Conservation (phyloP, 2,888 invertebrate species). For the Epirrita christyi region DNA sequence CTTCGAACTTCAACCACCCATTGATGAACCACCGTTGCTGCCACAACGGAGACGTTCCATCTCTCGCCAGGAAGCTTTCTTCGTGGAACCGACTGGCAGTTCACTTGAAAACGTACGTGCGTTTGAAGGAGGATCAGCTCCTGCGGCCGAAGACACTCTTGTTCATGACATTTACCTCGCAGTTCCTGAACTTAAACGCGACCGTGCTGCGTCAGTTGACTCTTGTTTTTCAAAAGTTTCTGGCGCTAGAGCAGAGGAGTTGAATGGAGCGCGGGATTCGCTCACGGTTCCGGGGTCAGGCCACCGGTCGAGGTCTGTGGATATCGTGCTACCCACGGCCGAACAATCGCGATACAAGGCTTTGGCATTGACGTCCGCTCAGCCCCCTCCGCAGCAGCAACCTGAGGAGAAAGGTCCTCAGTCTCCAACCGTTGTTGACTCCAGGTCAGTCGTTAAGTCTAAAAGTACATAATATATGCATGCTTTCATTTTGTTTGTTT, state of each 20-base stretch:
- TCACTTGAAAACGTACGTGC: constrained; percentile 89
- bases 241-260: constrained; percentile 89
- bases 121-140: constrained; percentile 70
- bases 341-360: constrained; percentile 94
- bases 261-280: constrained; percentile 86
- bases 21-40: constrained; percentile 70
- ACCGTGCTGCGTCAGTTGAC: constrained; percentile 94
- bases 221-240: constrained; percentile 93
- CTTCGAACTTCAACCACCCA: constrained; percentile 84
- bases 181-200: constrained; percentile 93
- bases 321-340: constrained; percentile 94
- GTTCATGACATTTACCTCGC: constrained; percentile 91
- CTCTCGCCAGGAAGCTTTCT: constrained; percentile 92
- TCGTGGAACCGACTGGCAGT: constrained; percentile 89
- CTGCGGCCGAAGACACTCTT: constrained; percentile 65
- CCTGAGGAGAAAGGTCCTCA: constrained; percentile 51
- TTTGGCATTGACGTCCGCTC: constrained; percentile 87
- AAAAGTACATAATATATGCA: constrained; percentile 15
- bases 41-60: constrained; percentile 89
- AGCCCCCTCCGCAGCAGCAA: constrained; percentile 54
- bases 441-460: constrained; percentile 69
- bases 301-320: constrained; percentile 92
- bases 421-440: constrained; percentile 48
- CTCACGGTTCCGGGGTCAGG: constrained; percentile 90
- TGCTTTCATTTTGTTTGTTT: constrained; percentile 39